phyloP scores from a whole-genome alignment of 2,113 vertebrate species.

The Peromyscus maniculatus region DNA sequence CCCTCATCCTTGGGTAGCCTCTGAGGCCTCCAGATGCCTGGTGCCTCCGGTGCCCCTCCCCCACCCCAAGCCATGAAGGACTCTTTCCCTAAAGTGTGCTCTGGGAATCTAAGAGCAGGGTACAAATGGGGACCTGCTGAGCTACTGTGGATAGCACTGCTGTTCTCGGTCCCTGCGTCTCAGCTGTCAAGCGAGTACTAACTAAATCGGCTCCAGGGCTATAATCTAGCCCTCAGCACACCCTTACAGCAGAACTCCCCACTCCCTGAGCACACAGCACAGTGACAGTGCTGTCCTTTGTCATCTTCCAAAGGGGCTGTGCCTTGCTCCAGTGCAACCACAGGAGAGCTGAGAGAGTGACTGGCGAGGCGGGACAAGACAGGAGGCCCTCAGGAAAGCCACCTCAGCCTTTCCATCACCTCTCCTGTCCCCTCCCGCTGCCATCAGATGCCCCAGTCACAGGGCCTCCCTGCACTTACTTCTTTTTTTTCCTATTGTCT shows the following conservation, averaged over 20 bases:
- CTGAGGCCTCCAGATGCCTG: background rate
- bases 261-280: too few species aligned
- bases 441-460: background rate
- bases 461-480: fast-evolving
- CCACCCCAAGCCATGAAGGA: fast-evolving
- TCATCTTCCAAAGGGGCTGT: background rate
- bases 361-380: background rate
- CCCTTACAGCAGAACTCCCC: background rate
- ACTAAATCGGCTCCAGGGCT: background rate
- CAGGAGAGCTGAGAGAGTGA: background rate
- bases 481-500: background rate
- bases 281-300: background rate
- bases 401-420: background rate
- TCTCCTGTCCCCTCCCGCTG: background rate
- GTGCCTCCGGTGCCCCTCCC: too few species aligned
- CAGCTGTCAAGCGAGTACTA: background rate
- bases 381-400: background rate
- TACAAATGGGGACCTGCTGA: background rate
- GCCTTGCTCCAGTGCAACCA: background rate
- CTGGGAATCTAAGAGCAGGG: background rate
- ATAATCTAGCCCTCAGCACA: background rate
- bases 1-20: background rate
- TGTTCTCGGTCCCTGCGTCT: background rate
- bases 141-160: fast-evolving
- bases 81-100: background rate